These are phyloP conservation scores for Diploptera punctata DNA, from an alignment of 2,888 invertebrate genomes.

Conservation along the genomic window DNA sequence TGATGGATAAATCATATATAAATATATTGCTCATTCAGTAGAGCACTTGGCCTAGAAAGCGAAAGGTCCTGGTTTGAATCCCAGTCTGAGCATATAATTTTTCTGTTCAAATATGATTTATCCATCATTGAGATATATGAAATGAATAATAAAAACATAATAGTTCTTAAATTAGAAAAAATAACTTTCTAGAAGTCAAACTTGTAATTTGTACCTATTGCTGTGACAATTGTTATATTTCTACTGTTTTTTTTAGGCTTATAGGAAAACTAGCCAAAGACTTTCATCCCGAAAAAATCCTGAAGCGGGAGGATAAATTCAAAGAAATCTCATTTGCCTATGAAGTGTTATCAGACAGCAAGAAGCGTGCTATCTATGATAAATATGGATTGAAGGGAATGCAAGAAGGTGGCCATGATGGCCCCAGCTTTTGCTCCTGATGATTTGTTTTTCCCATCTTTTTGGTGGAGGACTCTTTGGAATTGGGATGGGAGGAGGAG, in stretches of 20 bases:
- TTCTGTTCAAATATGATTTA: too few species aligned
- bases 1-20: too few species aligned
- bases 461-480: constrained; percentile 72
- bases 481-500: constrained; percentile 55
- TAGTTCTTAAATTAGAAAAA: too few species aligned
- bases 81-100: too few species aligned
- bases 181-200: too few species aligned
- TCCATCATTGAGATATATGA: too few species aligned
- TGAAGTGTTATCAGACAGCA: constrained; percentile 89
- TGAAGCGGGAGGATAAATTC: constrained; percentile 89
- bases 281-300: constrained; percentile 91
- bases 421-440: constrained; percentile 62
- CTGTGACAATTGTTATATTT: too few species aligned
- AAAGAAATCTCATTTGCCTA: constrained; percentile 97
- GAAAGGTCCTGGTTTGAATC: too few species aligned
- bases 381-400: constrained; percentile 86
- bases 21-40: too few species aligned
- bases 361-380: constrained; percentile 86
- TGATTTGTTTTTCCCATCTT: constrained; percentile 71
- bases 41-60: too few species aligned
- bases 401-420: constrained; percentile 75
- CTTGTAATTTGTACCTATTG: too few species aligned
- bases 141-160: too few species aligned
- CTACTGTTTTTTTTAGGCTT: constrained; percentile 81
- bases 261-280: constrained; percentile 91